These are phyloP conservation scores for Tetraodon nigroviridis DNA, from an alignment of 2,113 vertebrate genomes.

Conservation along the genomic window DNA sequence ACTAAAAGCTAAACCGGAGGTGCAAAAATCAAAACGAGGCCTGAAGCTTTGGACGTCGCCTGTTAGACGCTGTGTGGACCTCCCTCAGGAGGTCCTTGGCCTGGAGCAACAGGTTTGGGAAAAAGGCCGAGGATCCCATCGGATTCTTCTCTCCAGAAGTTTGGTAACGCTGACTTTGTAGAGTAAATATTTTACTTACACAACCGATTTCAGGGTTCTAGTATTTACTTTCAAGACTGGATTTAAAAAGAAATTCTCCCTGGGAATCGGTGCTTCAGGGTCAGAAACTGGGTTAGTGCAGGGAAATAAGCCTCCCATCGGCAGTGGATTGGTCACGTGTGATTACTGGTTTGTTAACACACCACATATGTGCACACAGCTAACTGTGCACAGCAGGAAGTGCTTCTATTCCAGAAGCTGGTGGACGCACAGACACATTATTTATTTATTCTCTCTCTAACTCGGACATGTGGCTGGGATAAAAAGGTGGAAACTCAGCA, in stretches of 20 bases:
- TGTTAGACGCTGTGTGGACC: no score
- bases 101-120: no score
- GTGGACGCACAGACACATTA: no score
- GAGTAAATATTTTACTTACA: not conserved
- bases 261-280: not conserved
- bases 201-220: not conserved
- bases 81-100: no score
- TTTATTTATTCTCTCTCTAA: no score
- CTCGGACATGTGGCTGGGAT: no score
- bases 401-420: no score
- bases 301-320: not conserved
- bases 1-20: conserved; percentile 45
- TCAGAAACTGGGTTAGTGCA: not conserved
- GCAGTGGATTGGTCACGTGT: not conserved
- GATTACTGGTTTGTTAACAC: conserved; percentile 4
- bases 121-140: no score
- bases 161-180: no score
- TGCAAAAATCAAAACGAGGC: conserved; percentile 22
- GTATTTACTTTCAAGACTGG: not conserved
- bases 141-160: no score
- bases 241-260: conserved; percentile 11
- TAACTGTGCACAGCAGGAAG: no score
- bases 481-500: not conserved
- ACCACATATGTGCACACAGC: not conserved
- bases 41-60: no score